Percentiles rank a stretch among this genome's conserved stretches.
Conservation (phyloP, 2,113 vertebrate species). For the Melanotaenia duboulayi region DNA sequence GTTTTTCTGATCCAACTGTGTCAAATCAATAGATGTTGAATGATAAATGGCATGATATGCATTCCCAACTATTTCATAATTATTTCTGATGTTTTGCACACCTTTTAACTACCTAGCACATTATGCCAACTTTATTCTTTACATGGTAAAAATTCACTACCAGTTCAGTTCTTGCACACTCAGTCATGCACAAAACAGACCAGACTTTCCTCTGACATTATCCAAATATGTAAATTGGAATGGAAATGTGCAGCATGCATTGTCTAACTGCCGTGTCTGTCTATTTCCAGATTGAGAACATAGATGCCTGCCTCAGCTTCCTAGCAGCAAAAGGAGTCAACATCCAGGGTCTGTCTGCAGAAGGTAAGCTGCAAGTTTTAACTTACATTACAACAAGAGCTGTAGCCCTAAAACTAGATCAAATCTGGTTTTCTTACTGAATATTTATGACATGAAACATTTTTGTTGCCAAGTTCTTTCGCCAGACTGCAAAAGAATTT, state of each 20-base stretch:
- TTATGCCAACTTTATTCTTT: background rate
- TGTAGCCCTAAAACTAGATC: background rate
- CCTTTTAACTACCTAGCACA: background rate
- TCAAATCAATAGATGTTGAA: constrained; percentile 1
- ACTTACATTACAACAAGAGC: background rate
- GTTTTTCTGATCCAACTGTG: background rate
- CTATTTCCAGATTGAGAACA: constrained; percentile 94
- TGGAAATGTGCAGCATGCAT: constrained; percentile 36
- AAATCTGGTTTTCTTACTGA: background rate
- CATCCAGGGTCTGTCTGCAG: constrained; percentile 98
- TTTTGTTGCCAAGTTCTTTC: background rate
- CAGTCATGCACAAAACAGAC: constrained; percentile 14
- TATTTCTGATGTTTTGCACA: background rate
- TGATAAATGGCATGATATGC: background rate
- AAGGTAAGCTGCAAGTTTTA: constrained; percentile 86
- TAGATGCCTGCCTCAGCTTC: constrained; percentile 97
- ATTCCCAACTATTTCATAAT: background rate
- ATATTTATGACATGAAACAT: background rate
- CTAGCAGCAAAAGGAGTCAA: constrained; percentile 98
- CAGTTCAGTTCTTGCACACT: background rate
- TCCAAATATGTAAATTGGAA: constrained; percentile 47
- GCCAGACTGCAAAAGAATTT: no score
- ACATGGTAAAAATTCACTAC: background rate
- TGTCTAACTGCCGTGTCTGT: constrained; percentile 40
- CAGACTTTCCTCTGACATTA: constrained; percentile 16